Evolutionary conservation across 2,113 vertebrate species (phyloP).

Genomic region (Apodemus sylvaticus): DNA sequence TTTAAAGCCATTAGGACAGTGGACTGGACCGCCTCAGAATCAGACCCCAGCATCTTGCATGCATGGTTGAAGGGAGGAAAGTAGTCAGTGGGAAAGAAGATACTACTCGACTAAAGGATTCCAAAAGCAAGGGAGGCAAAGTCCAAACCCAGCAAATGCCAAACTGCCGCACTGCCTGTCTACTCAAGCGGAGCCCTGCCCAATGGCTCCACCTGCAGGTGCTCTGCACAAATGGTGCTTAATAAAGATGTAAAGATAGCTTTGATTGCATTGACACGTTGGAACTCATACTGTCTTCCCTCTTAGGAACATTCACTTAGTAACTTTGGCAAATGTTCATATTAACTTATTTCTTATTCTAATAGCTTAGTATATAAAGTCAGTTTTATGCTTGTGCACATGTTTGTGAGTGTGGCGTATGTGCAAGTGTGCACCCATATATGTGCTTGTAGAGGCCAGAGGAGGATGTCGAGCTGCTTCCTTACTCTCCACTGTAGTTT

Average conservation of each 20-base stretch:
- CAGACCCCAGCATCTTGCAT: neutral
- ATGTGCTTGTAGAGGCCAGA: neutral
- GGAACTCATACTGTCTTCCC: neutral
- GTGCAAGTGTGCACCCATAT: neutral
- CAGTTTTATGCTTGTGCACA: neutral
- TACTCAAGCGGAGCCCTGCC: neutral
- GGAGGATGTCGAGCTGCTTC: no score
- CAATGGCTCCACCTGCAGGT: no score
- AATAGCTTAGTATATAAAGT: neutral
- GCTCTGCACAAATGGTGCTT: neutral
- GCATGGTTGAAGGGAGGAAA: neutral
- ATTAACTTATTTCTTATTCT: neutral
- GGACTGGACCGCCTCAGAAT: neutral
- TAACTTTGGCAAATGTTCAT: neutral
- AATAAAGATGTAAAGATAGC: neutral
- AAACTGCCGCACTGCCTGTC: neutral
- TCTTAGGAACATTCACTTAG: neutral
- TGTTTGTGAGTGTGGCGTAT: neutral
- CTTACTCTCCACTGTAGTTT: neutral
- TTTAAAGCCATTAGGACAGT: neutral
- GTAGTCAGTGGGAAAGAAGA: neutral
- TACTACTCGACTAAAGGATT: neutral
- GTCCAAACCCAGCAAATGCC: neutral
- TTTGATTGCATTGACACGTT: neutral
- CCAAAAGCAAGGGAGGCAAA: neutral